Evolutionary conservation across 2,888 invertebrate species (phyloP), one percentile per base, ranked within the genome.

Genomic region (Rhopalosiphum nymphaeae): DNA sequence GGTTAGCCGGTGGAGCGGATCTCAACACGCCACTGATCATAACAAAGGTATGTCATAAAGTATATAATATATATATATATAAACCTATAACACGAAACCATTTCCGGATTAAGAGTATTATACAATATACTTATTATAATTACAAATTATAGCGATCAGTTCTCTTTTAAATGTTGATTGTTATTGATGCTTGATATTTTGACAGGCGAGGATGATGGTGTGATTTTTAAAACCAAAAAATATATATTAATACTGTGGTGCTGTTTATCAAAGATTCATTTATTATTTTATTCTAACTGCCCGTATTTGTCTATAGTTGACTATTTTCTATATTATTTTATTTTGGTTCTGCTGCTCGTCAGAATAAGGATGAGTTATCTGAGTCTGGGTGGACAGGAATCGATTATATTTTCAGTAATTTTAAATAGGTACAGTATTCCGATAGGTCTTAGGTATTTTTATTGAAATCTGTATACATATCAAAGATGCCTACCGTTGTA

Each of bases 1-100:
- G 98, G 95, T 97, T 98, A 95, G 98, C 98, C 95, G 98, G 98
- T 95, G 98, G 98, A 95, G 97, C 97, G 95, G 98, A 98, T 96
- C 97, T 98, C 95, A 92, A 98, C 95, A 97, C 98, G 92, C 98
- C 98, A 95, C 97, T 98, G 96, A 97, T 98, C 96, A 97, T 98
- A 96, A 98, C 98, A 95, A 97, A 97, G 97, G 98, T 98, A 97
- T 1, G 78, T 53, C 21, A 36, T 78, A 36, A 36, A 78, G 21
- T 36, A 78, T 36, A 21, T 0, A 21, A 16, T 21, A 53, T 49
- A 44, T n/a, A 67, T 67, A n/a, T n/a, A 13, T 11, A 61, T n/a
- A 67, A 44, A 44, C 36, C 21, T 78, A 16, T 5, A 53, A 4
- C n/a, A 13, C n/a, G n/a, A 2, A 7, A 78, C 21, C 21, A 21